Conservation (phyloP, 2,113 vertebrate species). For the Hydropotes inermis region DNA sequence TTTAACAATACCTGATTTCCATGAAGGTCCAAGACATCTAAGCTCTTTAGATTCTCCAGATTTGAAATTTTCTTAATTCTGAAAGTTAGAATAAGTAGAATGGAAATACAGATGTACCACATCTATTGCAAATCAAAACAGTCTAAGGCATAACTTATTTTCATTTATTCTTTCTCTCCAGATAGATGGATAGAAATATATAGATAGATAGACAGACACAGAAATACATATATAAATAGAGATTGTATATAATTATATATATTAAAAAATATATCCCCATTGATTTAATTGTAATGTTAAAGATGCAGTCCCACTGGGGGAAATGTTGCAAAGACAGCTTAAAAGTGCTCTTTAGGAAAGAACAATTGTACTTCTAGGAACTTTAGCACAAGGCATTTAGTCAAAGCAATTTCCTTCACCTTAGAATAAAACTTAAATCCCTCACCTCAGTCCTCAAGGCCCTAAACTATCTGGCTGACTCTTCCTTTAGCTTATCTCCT, state of each 20-base stretch:
- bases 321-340: neutral
- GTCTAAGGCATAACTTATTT: neutral
- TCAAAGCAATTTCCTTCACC: neutral
- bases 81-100: conserved; percentile 67
- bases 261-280: neutral
- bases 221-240: neutral
- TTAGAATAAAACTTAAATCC: neutral
- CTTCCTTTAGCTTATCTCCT: neutral
- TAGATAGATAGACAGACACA: neutral
- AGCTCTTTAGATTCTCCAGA: conserved; percentile 87
- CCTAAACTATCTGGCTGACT: neutral
- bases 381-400: neutral
- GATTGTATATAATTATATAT: neutral
- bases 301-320: neutral
- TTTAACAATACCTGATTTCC: conserved; percentile 91
- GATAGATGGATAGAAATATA: neutral
- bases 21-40: conserved; percentile 95
- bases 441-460: neutral
- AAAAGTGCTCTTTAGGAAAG: neutral
- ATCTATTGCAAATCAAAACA: neutral
- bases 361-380: neutral
- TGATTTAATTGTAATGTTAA: neutral
- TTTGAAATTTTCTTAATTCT: conserved; percentile 93
- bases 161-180: neutral
- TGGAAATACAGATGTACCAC: neutral